Conservation (phyloP, 1,140 invertebrate genomes). For the Magallana gigas region DNA sequence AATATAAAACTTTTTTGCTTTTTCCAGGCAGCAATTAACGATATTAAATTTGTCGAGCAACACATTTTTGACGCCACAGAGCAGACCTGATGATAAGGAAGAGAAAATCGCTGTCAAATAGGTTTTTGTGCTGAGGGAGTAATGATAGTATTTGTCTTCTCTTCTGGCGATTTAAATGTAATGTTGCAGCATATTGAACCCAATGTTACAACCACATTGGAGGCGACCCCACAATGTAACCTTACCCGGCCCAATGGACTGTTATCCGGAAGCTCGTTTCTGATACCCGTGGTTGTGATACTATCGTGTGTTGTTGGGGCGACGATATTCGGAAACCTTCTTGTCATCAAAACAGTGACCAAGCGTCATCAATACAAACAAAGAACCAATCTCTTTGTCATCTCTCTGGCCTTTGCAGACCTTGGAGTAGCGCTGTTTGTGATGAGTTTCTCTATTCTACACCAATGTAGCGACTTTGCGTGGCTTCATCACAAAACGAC, state of each 20-base stretch:
- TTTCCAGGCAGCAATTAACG: neutral
- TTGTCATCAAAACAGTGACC: constrained; percentile 94
- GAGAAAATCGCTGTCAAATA: neutral
- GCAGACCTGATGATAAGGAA: neutral
- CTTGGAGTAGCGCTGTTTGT: constrained; percentile 89
- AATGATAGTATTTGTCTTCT: neutral
- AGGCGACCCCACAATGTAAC: neutral
- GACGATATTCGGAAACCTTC: constrained; percentile 85
- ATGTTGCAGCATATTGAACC: neutral
- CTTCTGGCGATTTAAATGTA: neutral
- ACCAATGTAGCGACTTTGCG: constrained; percentile 82
- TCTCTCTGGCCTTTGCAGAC: constrained; percentile 95
- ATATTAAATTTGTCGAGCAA: constrained; percentile 19
- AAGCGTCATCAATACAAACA: constrained; percentile 83
- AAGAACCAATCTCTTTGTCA: constrained; percentile 95
- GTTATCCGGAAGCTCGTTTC: neutral
- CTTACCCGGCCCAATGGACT: neutral
- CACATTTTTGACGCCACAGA: neutral
- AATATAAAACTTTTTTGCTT: neutral
- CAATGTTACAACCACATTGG: neutral
- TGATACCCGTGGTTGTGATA: constrained; percentile 48
- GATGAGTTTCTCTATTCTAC: constrained; percentile 83
- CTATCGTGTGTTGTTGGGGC: constrained; percentile 53
- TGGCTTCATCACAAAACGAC: constrained; percentile 97
- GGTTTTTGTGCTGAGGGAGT: neutral